phyloP scores from a whole-genome alignment of 2,797 vertebrate species.

The Apogon talboti region DNA sequence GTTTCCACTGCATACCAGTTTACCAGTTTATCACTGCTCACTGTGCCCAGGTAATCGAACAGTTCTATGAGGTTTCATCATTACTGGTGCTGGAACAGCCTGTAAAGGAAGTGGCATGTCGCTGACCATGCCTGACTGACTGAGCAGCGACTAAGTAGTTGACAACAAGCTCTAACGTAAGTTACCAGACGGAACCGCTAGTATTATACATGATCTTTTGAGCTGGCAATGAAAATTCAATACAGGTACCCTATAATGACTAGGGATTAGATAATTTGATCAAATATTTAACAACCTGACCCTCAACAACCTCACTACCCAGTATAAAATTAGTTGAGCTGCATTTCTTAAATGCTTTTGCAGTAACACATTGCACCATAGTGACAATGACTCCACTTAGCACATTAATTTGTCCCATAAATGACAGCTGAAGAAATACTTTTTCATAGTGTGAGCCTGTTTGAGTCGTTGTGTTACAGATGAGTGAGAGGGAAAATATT shows the following conservation, averaged over 20 bases:
- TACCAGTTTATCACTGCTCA: no score
- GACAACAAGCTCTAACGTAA: no score
- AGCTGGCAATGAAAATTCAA: no score
- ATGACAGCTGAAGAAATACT: slow-evolving; percentile 18
- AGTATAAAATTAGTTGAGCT: slow-evolving; percentile 6
- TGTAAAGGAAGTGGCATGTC: no score
- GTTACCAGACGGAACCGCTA: no score
- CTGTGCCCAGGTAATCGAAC: no score
- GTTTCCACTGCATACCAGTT: no score
- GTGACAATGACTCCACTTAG: slow-evolving; percentile 44
- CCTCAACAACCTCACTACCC: not conserved
- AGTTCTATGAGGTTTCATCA: no score
- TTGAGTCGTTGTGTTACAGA: slow-evolving; percentile 48
- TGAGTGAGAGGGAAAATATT: slow-evolving; percentile 65
- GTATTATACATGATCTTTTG: no score
- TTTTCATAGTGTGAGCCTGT: slow-evolving; percentile 30
- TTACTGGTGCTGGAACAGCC: no score
- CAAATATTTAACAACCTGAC: slow-evolving; percentile 47
- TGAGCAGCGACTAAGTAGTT: no score
- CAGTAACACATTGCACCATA: slow-evolving; percentile 52
- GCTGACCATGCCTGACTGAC: no score
- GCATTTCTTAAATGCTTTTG: slow-evolving; percentile 42
- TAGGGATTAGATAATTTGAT: slow-evolving; percentile 23
- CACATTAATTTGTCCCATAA: slow-evolving; percentile 19
- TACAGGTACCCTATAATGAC: not conserved